Conservation (phyloP, 2,113 vertebrate species). For the Actenoides hombroni region DNA sequence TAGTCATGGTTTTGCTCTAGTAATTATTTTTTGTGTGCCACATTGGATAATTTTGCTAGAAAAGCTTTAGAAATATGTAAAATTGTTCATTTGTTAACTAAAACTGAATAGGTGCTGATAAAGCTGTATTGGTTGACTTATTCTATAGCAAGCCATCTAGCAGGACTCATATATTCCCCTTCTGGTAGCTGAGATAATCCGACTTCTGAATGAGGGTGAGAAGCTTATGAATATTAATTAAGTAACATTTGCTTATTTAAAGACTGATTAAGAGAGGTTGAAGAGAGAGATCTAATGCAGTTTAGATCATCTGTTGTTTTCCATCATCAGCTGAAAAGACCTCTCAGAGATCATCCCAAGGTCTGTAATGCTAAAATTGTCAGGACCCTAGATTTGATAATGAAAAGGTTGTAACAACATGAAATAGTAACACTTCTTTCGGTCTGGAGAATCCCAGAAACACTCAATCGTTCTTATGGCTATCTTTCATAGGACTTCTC, state of each 20-base stretch:
- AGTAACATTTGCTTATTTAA: slow-evolving; percentile 15
- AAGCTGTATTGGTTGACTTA: background rate
- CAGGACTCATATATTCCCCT: background rate
- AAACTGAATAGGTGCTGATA: background rate
- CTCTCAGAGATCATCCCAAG: background rate
- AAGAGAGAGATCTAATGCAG: background rate
- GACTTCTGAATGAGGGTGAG: background rate
- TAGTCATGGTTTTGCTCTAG: background rate
- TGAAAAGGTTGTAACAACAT: background rate
- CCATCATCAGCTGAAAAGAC: background rate
- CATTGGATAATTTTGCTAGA: background rate
- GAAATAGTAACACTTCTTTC: background rate
- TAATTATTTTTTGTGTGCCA: background rate
- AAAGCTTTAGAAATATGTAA: background rate
- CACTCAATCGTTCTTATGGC: background rate
- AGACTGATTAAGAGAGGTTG: background rate
- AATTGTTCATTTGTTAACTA: background rate
- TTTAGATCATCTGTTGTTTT: background rate
- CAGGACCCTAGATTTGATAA: background rate
- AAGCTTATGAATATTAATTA: background rate
- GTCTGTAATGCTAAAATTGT: background rate
- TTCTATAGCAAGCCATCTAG: background rate
- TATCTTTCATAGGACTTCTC: background rate
- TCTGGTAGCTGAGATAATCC: slow-evolving; percentile 13
- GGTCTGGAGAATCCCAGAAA: background rate